These are phyloP conservation scores for Anhinga anhinga DNA, from an alignment of 2,113 vertebrate genomes.

Conservation along the genomic window DNA sequence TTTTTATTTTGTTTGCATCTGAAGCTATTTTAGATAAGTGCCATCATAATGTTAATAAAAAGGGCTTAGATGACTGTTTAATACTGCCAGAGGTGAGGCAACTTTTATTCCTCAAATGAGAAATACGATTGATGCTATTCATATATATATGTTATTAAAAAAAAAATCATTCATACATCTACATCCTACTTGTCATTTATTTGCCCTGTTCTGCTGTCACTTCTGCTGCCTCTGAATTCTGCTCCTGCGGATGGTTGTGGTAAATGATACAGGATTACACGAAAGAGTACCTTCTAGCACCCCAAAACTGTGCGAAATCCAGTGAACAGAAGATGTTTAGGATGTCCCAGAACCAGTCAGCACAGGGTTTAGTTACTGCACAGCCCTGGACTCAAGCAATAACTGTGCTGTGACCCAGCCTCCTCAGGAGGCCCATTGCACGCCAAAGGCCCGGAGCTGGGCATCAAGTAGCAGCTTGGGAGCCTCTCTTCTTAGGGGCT, in stretches of 20 bases:
- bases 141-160: neutral
- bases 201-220: accelerated
- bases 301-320: neutral
- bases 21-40: neutral
- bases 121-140: neutral
- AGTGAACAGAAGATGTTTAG: neutral
- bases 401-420: accelerated
- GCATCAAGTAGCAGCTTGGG: accelerated
- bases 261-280: neutral
- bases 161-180: neutral
- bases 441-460: neutral
- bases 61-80: neutral
- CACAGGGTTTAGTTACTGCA: neutral
- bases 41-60: neutral
- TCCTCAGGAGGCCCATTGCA: neutral
- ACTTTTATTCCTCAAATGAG: neutral
- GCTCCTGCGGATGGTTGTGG: accelerated
- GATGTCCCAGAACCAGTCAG: neutral
- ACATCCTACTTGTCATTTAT: neutral
- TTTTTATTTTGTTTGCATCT: neutral
- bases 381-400: neutral
- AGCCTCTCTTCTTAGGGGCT: neutral
- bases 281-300: neutral
- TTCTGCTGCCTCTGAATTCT: neutral
- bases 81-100: neutral